phyloP scores from a whole-genome alignment of 1,140 invertebrate genomes.

The Pseudobourletiella spinata region DNA sequence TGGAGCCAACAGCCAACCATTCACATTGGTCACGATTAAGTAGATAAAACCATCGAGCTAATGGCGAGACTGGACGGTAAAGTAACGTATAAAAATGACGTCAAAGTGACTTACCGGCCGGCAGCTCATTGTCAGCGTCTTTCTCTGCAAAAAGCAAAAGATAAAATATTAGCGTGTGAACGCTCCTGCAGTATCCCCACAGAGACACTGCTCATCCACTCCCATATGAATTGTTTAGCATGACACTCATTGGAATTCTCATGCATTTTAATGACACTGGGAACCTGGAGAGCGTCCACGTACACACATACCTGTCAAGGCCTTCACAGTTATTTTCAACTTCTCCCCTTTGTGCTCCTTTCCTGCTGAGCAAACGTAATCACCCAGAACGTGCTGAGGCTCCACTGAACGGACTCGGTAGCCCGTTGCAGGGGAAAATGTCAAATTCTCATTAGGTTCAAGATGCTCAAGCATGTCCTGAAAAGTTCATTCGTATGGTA shows the following conservation, averaged over 20 bases:
- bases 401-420: conserved; percentile 6
- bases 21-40: no score
- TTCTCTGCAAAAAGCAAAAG: conserved; percentile 4
- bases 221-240: background rate
- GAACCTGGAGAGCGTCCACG: background rate
- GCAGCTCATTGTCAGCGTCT: background rate
- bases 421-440: conserved; percentile 9
- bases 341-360: conserved; percentile 3
- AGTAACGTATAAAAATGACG: no score
- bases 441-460: background rate
- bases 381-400: background rate
- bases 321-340: background rate
- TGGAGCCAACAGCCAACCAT: no score
- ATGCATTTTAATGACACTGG: background rate
- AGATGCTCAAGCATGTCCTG: conserved; percentile 6
- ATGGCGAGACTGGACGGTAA: no score
- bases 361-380: conserved; percentile 10
- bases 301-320: background rate
- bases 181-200: no score
- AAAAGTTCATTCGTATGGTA: no score
- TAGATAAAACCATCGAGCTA: no score
- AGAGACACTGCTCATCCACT: no score
- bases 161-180: background rate
- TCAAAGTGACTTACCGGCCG: background rate
- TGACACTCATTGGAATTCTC: background rate